These are phyloP conservation scores for Stichodactyla helianthus DNA, from an alignment of 64 coral and sea anemone genomes.

Conservation along the genomic window DNA sequence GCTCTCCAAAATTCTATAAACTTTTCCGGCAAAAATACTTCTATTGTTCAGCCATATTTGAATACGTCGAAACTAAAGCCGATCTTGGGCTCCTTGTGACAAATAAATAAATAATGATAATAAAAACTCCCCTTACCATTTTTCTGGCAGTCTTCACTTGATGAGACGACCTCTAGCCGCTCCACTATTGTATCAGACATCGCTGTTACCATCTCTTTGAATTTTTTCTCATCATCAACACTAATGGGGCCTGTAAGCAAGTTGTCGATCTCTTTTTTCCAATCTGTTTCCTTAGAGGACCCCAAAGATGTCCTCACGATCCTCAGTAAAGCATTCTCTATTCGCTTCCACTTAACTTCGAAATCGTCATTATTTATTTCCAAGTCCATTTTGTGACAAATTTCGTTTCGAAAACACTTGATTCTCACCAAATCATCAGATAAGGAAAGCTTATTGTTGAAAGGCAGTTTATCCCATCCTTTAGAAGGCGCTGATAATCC, in stretches of 20 bases:
- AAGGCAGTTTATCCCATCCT: conserved; percentile 17
- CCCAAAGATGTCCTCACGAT: not conserved
- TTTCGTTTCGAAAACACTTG: conserved; percentile 14
- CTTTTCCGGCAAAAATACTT: too few species aligned
- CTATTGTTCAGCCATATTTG: too few species aligned
- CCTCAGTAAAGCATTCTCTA: conserved; percentile 17
- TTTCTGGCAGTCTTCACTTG: too few species aligned
- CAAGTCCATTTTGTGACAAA: not conserved
- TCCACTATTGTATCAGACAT: too few species aligned
- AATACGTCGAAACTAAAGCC: too few species aligned
- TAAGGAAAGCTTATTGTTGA: not conserved
- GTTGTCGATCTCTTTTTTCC: not conserved
- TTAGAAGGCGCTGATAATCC: not conserved
- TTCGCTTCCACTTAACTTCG: not conserved
- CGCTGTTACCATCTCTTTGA: too few species aligned
- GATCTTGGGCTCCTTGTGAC: too few species aligned
- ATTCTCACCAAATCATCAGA: conserved; percentile 21
- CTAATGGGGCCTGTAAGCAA: not conserved
- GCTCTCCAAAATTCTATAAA: too few species aligned
- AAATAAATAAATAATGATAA: too few species aligned
- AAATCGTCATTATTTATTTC: not conserved
- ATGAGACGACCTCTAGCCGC: too few species aligned
- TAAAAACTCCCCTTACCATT: too few species aligned
- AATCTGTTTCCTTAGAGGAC: not conserved
- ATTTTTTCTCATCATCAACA: too few species aligned